Conservation (phyloP, 2,113 vertebrate species). For the Megaceryle torquata region DNA sequence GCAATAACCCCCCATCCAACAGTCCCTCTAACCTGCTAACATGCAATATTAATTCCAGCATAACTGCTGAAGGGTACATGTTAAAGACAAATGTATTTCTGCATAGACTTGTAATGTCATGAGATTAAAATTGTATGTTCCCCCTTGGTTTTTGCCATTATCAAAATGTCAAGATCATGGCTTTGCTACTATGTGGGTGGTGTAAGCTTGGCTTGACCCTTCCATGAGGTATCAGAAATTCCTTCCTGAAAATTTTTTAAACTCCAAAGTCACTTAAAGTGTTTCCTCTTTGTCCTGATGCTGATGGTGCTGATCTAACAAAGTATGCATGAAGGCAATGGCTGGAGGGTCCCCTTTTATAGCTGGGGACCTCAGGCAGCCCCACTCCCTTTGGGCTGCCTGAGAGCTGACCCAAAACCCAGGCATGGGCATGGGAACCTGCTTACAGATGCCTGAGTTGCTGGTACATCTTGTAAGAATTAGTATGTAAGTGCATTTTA, state of each 20-base stretch:
- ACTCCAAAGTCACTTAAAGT: accelerated
- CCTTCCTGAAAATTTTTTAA: neutral
- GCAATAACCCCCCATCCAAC: neutral
- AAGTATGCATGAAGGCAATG: neutral
- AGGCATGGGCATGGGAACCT: neutral
- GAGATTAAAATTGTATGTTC: neutral
- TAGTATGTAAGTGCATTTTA: neutral
- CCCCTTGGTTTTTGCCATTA: neutral
- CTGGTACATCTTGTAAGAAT: neutral
- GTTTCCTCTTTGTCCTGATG: neutral
- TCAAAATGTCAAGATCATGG: neutral
- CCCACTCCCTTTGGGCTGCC: neutral
- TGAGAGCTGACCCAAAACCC: neutral
- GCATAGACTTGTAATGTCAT: neutral
- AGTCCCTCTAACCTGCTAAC: neutral
- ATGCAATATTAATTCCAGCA: neutral
- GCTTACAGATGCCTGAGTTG: neutral
- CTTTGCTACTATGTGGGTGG: accelerated
- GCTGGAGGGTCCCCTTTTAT: accelerated
- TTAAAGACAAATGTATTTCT: neutral
- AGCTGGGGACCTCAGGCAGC: neutral
- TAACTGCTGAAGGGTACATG: neutral
- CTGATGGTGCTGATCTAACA: neutral
- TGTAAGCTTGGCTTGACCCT: neutral
- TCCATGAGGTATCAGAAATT: neutral